phyloP scores from a whole-genome alignment of 1,140 invertebrate genomes.

The Brachystomella parvula region DNA sequence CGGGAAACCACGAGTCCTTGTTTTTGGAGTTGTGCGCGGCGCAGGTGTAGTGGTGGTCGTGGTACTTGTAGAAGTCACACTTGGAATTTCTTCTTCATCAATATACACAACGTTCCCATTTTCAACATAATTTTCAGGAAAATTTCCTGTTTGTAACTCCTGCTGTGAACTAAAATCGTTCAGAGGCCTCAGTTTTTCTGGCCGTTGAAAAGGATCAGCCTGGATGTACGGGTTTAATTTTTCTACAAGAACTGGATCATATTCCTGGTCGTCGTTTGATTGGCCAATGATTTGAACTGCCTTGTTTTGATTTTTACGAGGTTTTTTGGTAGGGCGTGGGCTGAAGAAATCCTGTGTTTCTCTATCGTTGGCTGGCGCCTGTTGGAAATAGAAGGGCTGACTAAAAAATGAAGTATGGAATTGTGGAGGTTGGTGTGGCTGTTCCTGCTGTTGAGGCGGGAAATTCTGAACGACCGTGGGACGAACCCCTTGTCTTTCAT shows the following conservation, averaged over 20 bases:
- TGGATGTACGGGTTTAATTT: slow-evolving; percentile 23
- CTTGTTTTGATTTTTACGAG: neutral
- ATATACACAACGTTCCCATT: slow-evolving; percentile 7
- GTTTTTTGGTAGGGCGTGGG: slow-evolving; percentile 2
- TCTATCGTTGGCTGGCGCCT: neutral
- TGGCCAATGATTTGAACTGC: neutral
- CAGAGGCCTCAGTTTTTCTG: slow-evolving; percentile 19
- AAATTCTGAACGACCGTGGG: slow-evolving; percentile 7
- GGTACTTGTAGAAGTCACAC: neutral
- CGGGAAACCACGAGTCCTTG: neutral
- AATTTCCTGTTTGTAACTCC: slow-evolving; percentile 18
- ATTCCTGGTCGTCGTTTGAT: neutral
- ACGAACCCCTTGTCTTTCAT: too few relatives aligned
- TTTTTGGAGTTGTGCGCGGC: neutral
- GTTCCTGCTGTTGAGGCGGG: neutral
- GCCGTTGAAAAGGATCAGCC: slow-evolving; percentile 20
- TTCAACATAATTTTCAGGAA: slow-evolving; percentile 4
- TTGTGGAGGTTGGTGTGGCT: slow-evolving; percentile 1
- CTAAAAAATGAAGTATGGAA: neutral
- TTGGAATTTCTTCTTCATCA: slow-evolving; percentile 6
- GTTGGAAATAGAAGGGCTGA: slow-evolving; percentile 4
- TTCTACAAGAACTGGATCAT: slow-evolving; percentile 16
- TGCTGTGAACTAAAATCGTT: slow-evolving; percentile 25
- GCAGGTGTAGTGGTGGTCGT: slow-evolving; percentile 12
- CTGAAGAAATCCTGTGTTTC: slow-evolving; percentile 2